Conservation (phyloP, 2,888 invertebrate species). For the Drosophila multiciliata region DNA sequence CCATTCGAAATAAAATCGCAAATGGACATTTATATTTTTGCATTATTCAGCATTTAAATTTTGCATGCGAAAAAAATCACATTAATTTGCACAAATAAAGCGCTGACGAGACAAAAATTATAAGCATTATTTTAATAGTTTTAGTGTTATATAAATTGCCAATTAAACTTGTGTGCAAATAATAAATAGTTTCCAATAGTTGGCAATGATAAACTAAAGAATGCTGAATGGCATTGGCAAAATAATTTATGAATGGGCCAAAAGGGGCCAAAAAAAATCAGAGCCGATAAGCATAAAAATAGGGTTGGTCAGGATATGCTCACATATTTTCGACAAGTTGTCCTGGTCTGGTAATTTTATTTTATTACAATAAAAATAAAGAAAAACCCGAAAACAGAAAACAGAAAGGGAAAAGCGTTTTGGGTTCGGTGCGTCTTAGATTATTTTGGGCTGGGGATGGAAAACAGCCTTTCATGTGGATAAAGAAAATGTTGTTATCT, state of each 20-base stretch:
- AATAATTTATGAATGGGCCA: slow-evolving; percentile 3
- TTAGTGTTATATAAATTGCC: neutral
- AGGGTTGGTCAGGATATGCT: slow-evolving; percentile 21
- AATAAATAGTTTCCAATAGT: slow-evolving; percentile 9
- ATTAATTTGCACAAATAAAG: neutral
- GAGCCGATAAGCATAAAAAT: slow-evolving; percentile 54
- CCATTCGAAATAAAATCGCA: neutral
- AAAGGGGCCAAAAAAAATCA: slow-evolving; percentile 12
- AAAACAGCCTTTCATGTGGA: slow-evolving; percentile 38
- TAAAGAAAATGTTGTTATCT: slow-evolving; percentile 55
- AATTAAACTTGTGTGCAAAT: neutral
- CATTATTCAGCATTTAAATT: neutral
- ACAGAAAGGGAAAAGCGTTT: slow-evolving; percentile 17
- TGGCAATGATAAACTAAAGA: slow-evolving; percentile 1
- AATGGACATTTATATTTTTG: neutral
- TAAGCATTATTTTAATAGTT: neutral
- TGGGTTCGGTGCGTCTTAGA: slow-evolving; percentile 6
- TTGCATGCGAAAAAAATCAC: neutral
- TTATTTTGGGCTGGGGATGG: slow-evolving; percentile 22
- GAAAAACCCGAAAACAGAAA: neutral
- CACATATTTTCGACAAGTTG: slow-evolving; percentile 40
- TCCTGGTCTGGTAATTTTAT: slow-evolving; percentile 59
- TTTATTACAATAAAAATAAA: slow-evolving; percentile 52
- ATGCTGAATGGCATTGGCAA: slow-evolving; percentile 24
- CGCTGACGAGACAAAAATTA: neutral